A percentile compares a stretch with the other conserved stretches of the same genome.
Evolutionary conservation across 2,113 vertebrate genomes (phyloP).

Genomic region (Ammospiza caudacuta): DNA sequence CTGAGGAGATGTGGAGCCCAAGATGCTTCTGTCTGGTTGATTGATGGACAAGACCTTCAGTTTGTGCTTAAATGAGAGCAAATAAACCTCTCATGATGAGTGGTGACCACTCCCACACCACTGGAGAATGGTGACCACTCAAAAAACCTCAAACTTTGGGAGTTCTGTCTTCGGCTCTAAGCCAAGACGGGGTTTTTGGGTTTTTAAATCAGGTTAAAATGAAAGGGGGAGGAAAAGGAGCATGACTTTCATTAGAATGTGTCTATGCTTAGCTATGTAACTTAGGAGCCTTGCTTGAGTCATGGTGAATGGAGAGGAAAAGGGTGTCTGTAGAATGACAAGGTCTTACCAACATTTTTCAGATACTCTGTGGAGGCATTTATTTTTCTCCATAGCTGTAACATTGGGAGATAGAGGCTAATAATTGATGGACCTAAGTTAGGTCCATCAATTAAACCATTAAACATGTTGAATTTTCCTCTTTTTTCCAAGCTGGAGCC

Average conservation of each 20-base stretch:
- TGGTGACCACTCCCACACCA: not conserved
- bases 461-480: not conserved
- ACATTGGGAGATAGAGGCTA: not conserved
- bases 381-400: not conserved
- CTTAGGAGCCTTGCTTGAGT: not conserved
- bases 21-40: accelerated
- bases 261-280: accelerated
- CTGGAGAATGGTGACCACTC: not conserved
- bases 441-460: too few species aligned
- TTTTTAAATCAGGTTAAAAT: not conserved
- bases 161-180: not conserved
- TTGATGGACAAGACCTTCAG: not conserved
- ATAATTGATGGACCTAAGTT: not conserved
- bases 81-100: not conserved
- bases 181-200: too few species aligned
- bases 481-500: not conserved
- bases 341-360: not conserved
- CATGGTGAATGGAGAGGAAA: not conserved
- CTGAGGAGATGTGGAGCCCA: not conserved
- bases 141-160: not conserved
- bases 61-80: not conserved
- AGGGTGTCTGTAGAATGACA: not conserved
- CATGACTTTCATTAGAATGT: not conserved
- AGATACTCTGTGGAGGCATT: not conserved
- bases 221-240: not conserved